Evolutionary conservation across 2,113 vertebrate species (phyloP).

Genomic region (Rhinoptilus africanus): DNA sequence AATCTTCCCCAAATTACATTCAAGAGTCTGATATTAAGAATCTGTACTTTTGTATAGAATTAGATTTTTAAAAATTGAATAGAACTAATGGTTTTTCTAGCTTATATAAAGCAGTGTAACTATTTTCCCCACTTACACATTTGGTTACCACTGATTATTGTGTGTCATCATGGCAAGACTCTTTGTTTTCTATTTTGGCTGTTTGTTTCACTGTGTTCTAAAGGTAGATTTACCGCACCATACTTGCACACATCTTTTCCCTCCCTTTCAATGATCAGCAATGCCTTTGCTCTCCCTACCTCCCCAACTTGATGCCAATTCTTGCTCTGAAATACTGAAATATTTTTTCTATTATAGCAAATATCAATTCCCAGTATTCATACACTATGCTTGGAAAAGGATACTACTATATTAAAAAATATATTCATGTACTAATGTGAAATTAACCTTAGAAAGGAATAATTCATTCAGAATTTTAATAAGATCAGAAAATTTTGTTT

Average conservation of each 20-base stretch:
- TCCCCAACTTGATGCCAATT: not conserved
- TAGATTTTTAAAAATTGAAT: not conserved
- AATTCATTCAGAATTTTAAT: not conserved
- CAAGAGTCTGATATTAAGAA: not conserved
- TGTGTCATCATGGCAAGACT: not conserved
- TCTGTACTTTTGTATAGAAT: not conserved
- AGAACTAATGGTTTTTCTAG: not conserved
- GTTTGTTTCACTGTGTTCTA: not conserved
- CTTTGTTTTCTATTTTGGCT: not conserved
- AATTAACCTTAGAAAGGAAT: not conserved
- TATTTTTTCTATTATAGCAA: not conserved
- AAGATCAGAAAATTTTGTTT: not conserved
- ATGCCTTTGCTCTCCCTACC: not conserved
- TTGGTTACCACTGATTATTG: not conserved
- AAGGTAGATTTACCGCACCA: not conserved
- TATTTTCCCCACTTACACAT: not conserved
- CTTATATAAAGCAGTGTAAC: not conserved
- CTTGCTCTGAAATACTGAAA: not conserved
- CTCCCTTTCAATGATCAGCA: not conserved
- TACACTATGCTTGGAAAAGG: not conserved
- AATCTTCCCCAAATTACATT: not conserved
- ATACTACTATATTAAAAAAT: not conserved
- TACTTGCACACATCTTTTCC: not conserved
- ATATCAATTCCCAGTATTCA: not conserved
- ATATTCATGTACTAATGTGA: not conserved